Evolutionary conservation across 35 echinoderm and acorn worm genomes (phyloP), one percentile per base, ranked within the genome.

Genomic region (Strongylocentrotus purpuratus): DNA sequence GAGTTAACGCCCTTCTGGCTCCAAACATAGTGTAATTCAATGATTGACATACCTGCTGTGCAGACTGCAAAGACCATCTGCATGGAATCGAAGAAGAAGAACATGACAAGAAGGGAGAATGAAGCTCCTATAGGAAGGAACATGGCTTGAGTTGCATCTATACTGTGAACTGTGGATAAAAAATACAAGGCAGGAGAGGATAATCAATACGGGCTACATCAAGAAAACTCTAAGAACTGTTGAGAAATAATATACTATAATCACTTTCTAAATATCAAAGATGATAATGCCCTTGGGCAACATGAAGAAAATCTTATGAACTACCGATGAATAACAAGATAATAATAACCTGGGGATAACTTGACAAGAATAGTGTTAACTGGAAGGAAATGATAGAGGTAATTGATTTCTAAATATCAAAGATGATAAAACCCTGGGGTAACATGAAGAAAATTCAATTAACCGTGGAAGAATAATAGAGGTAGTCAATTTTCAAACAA

Each of bases 71-170:
- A 99, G 14, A 99, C 97, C 98, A 99, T 99, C 96, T 99, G 98
- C 98, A 99, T 99, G 93, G 98, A 98, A 85, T 98, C 97, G 61
- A 99, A 99, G 96, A 98, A 99, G 95, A 99, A 99, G 93, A 99
- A 99, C 97, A 98, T 98, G 9, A 99, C 98, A 18, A 99, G 97
- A 10, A 98, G 94, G 4, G 97, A 98, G 88, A 98, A 95, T 96
- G 98, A 99, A 99, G 98, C 98, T 94, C 98, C 98, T 47, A 99
- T 96, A 5, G 98, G 97, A 65, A 98, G 95, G 92, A 99, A 99
- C 98, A 99, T 99, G 12, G 98, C 98, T 96, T 99, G 98, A 98
- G 97, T 97, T 97, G 98, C 98, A 94, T 99, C 98, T 96, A 99
- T 98, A 95, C 93, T 97, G 88, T 98, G 97, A 94, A 96, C 97